Base-by-base conservation (phyloP, 2,888 invertebrate genomes). In the Hoplodrina ambigua region DNA sequence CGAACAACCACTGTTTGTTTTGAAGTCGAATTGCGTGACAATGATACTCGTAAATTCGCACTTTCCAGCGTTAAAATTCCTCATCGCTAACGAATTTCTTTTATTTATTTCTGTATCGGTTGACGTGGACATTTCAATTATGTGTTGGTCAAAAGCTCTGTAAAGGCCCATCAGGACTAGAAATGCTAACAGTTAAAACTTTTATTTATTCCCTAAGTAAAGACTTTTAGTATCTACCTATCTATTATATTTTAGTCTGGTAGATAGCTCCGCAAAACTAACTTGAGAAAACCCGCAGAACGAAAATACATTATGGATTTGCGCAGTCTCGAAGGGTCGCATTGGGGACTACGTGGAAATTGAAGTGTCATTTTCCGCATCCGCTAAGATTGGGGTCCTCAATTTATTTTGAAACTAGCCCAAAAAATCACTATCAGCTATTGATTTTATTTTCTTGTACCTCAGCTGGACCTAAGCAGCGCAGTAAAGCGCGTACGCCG, bases 401-500 rank as follows among this genome's bases (percentile, higher is more conserved):
- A 52, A 20, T 25, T 52, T 55, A 30, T 17, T 7, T 49, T 49
- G 6, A 6, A n/a, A 13, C 6, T 19, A 19, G 13, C 11, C 2
- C 8, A 5, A 7, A 13, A 25, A n/a, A 19, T 46, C 4, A 37
- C 17, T 46, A 13, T 46, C 15, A 44, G 13, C 7, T 7, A 37
- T 55, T 0, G 20, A 25, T 25, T 11, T n/a, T 20, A 15, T 13
- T 37, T 25, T 53, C 2, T 52, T 60, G 7, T 55, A 53, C 13
- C 83, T 0, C 77, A 96, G 95, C 84, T 96, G 64, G 94, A 94
- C 55, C 86, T 96, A 6, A 94, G 91, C 81, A 92, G 85, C 56
- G 94, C 94, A 11, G 76, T 95, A n/a, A 95, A 94, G 76, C 89
- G 89, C 11, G 71, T 84, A 13, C 80, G 88, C 54, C 72, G 81